Evolutionary conservation across 2,113 vertebrate species (phyloP), one percentile per base, ranked within the genome.

Genomic region (Anoplopoma fimbria): DNA sequence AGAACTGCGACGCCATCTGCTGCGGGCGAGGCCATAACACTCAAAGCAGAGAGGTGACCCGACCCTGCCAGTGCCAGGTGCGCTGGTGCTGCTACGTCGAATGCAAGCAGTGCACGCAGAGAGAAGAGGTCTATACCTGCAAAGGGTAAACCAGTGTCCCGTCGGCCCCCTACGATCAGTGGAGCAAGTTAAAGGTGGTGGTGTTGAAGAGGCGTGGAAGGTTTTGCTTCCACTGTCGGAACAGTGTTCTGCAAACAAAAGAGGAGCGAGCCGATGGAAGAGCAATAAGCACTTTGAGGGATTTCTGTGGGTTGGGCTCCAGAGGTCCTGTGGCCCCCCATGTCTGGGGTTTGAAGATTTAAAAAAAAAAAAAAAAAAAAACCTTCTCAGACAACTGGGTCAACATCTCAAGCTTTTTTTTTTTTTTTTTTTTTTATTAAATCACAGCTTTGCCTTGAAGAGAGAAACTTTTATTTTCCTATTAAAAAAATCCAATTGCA

Each of bases 81-180:
- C 97, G 98, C 82, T 99, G 98, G 98, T 99, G 98, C 94, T 99
- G 98, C 95, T 99, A 99, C 0, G 98, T 99, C 74, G 98, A 99
- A 91, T 99, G 98, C 93, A 97, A 99, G 91, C 97, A 99, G 77
- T 99, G 98, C 91, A 98, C 97, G 1, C 98, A 99, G 94, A 95
- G 97, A 9, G 98, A 99, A 87, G 98, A 99, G 89, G 97, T 99
- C 67, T 99, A 99, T 74, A 99, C 98, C 85, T 99, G 98, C 93
- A 99, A 99, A 85, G 97, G 96, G 86, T 98, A 96, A 95, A 5
- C 34, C 55, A 2, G 34, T 6, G 27, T 47, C 40, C 72, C 19
- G 73, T 68, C 63, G n/a, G 57, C 45, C n/a, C 57, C 71, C 63
- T 61, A 9, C 19, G 17, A 78, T 73, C 72, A 63, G 87, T 62